Evolutionary conservation across 2,113 vertebrate species (phyloP).

Genomic region (Osmerus mordax): DNA sequence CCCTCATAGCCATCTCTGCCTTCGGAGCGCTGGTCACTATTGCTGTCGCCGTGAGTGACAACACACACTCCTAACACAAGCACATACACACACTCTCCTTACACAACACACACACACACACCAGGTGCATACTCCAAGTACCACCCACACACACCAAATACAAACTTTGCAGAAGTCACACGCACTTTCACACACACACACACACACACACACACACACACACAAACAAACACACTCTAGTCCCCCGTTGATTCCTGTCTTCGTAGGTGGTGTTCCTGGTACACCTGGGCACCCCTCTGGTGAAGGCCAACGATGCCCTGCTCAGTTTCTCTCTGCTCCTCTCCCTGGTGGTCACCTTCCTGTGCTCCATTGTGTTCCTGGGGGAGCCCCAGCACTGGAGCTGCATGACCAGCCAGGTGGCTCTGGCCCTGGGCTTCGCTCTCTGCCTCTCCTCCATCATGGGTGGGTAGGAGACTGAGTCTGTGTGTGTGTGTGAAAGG

Average conservation of each 20-base stretch:
- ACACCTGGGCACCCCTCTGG: conserved; percentile 71
- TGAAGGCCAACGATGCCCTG: conserved; percentile 69
- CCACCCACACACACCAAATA: neutral
- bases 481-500: too few relatives aligned
- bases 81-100: neutral
- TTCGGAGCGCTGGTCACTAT: conserved; percentile 73
- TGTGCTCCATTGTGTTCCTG: conserved; percentile 78
- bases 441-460: conserved; percentile 78
- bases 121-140: neutral
- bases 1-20: conserved; percentile 76
- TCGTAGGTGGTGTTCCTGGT: conserved; percentile 67
- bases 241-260: neutral
- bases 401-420: conserved; percentile 79
- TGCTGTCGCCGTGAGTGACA: conserved; percentile 48
- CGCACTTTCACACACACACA: neutral
- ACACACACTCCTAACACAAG: neutral
- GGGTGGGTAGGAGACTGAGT: conserved; percentile 48
- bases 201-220: neutral
- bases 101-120: neutral
- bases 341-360: conserved; percentile 75
- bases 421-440: conserved; percentile 77
- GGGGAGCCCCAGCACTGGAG: conserved; percentile 77
- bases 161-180: neutral
- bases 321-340: conserved; percentile 78
- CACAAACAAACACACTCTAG: neutral